Percentiles rank a stretch among this genome's conserved stretches.
Evolutionary conservation across 2,113 vertebrate species (phyloP).

Genomic region (Odocoileus hemionus): DNA sequence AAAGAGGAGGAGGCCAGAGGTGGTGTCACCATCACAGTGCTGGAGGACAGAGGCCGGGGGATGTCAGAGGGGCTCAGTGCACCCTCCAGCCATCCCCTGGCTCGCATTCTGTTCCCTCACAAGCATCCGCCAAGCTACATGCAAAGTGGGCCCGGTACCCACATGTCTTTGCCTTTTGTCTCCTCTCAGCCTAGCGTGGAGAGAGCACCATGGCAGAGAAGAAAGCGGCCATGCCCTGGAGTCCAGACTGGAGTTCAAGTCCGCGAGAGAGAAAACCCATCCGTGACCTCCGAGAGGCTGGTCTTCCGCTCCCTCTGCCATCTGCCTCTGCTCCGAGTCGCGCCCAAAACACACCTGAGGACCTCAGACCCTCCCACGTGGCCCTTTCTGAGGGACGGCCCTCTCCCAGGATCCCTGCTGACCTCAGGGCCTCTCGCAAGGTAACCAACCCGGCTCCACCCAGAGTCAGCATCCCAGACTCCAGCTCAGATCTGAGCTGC

Average conservation of each 20-base stretch:
- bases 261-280: too few species aligned
- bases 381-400: neutral
- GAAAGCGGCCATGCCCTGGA: accelerated
- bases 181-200: neutral
- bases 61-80: accelerated
- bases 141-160: neutral
- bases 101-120: accelerated
- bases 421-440: neutral
- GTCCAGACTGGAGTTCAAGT: neutral
- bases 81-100: too few species aligned
- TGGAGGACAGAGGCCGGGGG: neutral
- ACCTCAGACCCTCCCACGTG: accelerated
- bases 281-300: accelerated
- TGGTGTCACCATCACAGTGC: neutral
- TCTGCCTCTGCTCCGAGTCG: accelerated
- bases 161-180: neutral
- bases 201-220: neutral
- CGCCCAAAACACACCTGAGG: neutral
- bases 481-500: neutral
- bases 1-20: neutral
- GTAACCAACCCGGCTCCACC: neutral
- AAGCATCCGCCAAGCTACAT: accelerated
- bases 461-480: neutral
- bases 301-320: neutral
- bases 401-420: neutral